Percentiles rank a stretch among this genome's conserved stretches.
These are phyloP conservation scores for Condylura cristata DNA, from an alignment of 2,113 vertebrate genomes.

Conservation along the genomic window DNA sequence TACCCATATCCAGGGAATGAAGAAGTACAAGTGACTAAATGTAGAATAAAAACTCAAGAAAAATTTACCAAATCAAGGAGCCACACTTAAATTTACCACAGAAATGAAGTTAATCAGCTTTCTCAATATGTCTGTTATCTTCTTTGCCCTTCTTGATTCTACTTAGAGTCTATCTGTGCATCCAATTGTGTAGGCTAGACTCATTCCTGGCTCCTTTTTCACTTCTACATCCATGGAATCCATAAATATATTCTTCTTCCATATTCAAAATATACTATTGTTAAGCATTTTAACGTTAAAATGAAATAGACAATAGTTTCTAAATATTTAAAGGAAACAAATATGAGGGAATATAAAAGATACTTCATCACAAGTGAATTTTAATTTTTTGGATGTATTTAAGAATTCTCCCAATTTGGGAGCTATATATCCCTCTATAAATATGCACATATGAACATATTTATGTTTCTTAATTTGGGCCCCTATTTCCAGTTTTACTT, in stretches of 20 bases:
- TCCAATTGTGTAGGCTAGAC: not conserved
- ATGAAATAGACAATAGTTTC: not conserved
- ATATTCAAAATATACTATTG: not conserved
- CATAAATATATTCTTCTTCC: not conserved
- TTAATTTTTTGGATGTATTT: not conserved
- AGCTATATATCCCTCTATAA: not conserved
- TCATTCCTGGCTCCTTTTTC: not conserved
- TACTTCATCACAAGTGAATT: not conserved
- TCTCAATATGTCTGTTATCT: not conserved
- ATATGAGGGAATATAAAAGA: not conserved
- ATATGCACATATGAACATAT: not conserved
- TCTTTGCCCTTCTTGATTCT: not conserved
- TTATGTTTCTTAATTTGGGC: not conserved
- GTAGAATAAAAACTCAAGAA: not conserved
- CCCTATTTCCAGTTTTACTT: not conserved
- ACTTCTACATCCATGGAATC: not conserved
- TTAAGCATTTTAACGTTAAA: not conserved
- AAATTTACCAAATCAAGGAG: not conserved
- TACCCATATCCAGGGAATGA: not conserved
- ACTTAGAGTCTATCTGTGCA: too few relatives aligned
- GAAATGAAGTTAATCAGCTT: too few relatives aligned
- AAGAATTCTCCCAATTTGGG: not conserved
- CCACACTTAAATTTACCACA: too few relatives aligned
- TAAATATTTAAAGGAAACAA: not conserved
- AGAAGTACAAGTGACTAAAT: not conserved